Base-by-base conservation (phyloP, 2,888 invertebrate genomes). In the Caenorhabditis drosophilae region DNA sequence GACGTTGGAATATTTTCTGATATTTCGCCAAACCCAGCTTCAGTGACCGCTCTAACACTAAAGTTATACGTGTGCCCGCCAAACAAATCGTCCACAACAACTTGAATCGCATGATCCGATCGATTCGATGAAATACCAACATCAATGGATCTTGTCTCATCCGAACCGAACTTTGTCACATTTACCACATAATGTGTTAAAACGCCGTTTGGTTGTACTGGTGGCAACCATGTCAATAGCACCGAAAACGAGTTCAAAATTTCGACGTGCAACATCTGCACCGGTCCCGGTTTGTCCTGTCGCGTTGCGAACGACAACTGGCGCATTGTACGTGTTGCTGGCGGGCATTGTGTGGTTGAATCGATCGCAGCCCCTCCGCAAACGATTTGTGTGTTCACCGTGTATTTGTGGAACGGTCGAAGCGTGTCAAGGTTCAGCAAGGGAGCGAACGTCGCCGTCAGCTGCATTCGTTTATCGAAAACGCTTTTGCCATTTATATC, bases 401-500 rank as follows among this genome's bases (percentile, higher is more conserved):
- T 67, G 51, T 82, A 82, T 56, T 79, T 78, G 59, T 79, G 78
- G 59, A 74, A 81, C 4, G 81, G 79, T 41, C 73, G 67, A 36
- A 81, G 68, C 4, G 78, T 79, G 35, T 74, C 74, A 23, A 81
- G 59, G 16, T 62, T 61, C 16, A 81, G 50, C 11, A 75, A 52
- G 4, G 78, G 70, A 3, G 73, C 40, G 4, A 63, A 56, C 4
- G 57, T 53, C n/a, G 47, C 47, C 15, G 60, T 44, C 26, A 70
- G 57, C 11, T 62, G 69, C 25, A 67, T 58, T 26, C 67, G 49
- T 41, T 66, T 57, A 34, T 81, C 80, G 46, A 75, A 71, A 25
- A 81, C 73, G 15, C 67, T 70, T 45, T 73, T 61, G 25, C 67
- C 66, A 40, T 74, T 60, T 59, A 71, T 72, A 54, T 81, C 81